Evolutionary conservation across 2,113 vertebrate genomes (phyloP).

Genomic region (Malurus elegans): DNA sequence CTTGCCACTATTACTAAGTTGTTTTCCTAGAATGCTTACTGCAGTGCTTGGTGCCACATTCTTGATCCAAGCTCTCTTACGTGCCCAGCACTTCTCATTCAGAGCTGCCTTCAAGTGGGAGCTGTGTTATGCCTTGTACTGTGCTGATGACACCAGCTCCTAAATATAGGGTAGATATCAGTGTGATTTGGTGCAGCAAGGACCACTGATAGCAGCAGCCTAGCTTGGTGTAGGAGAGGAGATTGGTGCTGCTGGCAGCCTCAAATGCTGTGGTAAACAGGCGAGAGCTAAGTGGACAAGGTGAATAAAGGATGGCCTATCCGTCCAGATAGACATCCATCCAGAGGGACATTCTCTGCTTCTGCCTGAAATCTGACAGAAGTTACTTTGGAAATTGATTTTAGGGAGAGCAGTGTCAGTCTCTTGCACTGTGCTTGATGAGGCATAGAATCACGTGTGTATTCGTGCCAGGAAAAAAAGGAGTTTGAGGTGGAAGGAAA

Average conservation of each 20-base stretch:
- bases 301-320: neutral
- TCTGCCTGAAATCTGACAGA: neutral
- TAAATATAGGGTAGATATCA: rapidly evolving
- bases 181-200: neutral
- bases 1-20: neutral
- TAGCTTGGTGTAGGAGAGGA: neutral
- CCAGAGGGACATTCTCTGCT: neutral
- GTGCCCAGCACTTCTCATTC: neutral
- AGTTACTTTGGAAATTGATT: neutral
- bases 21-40: neutral
- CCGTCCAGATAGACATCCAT: too few species aligned
- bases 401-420: neutral
- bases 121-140: neutral
- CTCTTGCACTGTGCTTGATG: neutral
- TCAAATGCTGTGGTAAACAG: neutral
- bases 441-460: neutral
- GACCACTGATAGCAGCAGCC: neutral
- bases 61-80: neutral
- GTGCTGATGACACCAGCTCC: neutral
- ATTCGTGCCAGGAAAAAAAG: neutral
- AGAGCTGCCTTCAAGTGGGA: neutral
- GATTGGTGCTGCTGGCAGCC: neutral
- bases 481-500: neutral
- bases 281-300: neutral
- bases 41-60: neutral